Evolutionary conservation across 2,888 invertebrate species (phyloP).

Genomic region (Ophion slaviceki): DNA sequence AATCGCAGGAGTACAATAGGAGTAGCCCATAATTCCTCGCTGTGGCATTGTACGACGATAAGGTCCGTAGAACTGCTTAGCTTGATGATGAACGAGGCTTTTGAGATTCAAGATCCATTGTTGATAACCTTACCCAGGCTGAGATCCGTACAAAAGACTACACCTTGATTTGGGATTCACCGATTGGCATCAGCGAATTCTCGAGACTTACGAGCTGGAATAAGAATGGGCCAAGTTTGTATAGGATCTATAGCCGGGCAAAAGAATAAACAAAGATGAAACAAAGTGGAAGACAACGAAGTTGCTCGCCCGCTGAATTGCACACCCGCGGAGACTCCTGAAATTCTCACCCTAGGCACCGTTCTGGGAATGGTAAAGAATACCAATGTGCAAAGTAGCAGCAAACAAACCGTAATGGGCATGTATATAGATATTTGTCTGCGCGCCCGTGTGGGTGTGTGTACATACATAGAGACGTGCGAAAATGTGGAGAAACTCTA

Average conservation of each 20-base stretch:
- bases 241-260: constrained; percentile 15
- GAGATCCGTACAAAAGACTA: neutral
- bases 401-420: constrained; percentile 49
- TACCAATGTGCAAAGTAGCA: constrained; percentile 74
- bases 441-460: neutral
- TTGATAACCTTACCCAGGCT: neutral
- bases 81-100: neutral
- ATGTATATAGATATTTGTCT: constrained; percentile 13
- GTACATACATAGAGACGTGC: neutral
- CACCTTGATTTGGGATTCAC: constrained; percentile 24
- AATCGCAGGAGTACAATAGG: too few relatives aligned
- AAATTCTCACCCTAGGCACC: constrained; percentile 36
- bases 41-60: neutral
- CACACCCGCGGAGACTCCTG: constrained; percentile 41
- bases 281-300: constrained; percentile 46
- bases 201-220: constrained; percentile 54
- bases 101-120: neutral
- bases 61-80: neutral
- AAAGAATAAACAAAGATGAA: constrained; percentile 30
- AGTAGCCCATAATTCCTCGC: neutral
- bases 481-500: constrained; percentile 14
- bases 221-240: constrained; percentile 43
- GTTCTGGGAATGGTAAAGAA: constrained; percentile 71
- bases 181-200: constrained; percentile 58
- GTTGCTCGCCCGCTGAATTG: constrained; percentile 67